Percentiles rank a stretch among this genome's conserved stretches.
Evolutionary conservation across 1,140 invertebrate species (phyloP).

Genomic region (Lamellibrachia luymesi): DNA sequence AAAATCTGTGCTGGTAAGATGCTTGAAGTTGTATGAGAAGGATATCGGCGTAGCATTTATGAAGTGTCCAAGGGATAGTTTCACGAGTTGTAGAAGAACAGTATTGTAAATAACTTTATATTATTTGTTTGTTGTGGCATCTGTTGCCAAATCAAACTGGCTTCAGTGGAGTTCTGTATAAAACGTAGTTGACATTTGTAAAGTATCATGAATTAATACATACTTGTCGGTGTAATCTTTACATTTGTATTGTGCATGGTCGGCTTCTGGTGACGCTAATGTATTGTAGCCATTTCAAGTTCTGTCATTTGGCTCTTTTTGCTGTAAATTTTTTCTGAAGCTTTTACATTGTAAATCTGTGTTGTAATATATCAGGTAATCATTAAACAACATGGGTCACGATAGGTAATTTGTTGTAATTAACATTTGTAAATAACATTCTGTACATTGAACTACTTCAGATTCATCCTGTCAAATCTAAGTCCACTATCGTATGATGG

Average conservation of each 20-base stretch:
- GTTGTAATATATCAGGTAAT: not conserved
- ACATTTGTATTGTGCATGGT: not conserved
- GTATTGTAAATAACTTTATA: not conserved
- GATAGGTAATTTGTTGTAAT: not conserved
- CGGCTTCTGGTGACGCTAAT: not conserved
- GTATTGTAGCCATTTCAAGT: not conserved
- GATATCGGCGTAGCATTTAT: not conserved
- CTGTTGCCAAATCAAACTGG: not conserved
- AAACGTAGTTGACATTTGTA: not conserved
- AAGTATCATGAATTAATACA: not conserved
- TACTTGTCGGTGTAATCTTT: not conserved
- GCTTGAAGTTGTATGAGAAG: not conserved
- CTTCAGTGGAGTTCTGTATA: not conserved
- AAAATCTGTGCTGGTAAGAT: not conserved
- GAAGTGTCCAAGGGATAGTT: not conserved
- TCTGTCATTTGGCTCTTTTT: not conserved
- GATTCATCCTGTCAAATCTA: not conserved
- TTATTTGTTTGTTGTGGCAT: too few relatives aligned
- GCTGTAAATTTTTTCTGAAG: not conserved
- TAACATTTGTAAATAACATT: not conserved
- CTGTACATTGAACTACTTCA: not conserved
- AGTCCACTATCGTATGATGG: not conserved
- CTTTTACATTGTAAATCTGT: not conserved
- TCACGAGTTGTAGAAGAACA: not conserved
- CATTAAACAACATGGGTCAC: not conserved